Conservation (phyloP, 1,140 invertebrate genomes). For the Drosophila sp. region DNA sequence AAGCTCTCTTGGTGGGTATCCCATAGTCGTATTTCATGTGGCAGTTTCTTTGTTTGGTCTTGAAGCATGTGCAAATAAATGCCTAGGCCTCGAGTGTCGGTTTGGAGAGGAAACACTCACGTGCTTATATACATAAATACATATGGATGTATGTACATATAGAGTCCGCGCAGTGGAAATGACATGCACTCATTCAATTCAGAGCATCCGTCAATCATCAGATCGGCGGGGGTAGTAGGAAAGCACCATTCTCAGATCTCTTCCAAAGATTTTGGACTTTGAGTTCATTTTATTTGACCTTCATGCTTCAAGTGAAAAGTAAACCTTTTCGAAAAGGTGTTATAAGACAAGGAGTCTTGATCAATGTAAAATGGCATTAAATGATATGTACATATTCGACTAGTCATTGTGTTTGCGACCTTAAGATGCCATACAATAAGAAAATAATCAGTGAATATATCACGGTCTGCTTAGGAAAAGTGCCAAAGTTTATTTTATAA, state of each 20-base stretch:
- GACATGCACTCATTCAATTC: constrained; percentile 60
- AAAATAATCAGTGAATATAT: too few species aligned
- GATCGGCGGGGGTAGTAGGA: constrained; percentile 5
- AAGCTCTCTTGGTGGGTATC: background rate
- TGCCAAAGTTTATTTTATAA: too few species aligned
- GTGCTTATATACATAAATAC: constrained; percentile 26
- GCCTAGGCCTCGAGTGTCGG: constrained; percentile 47
- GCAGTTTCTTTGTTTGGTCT: constrained; percentile 27
- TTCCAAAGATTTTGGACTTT: constrained; percentile 16
- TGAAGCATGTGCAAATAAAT: constrained; percentile 46
- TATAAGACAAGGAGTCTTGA: background rate
- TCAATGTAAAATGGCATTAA: constrained; percentile 7
- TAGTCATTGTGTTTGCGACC: too few species aligned
- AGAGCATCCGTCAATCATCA: constrained; percentile 52
- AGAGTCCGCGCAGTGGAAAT: constrained; percentile 27
- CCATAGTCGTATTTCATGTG: background rate
- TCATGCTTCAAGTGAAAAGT: constrained; percentile 31
- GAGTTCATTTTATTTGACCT: constrained; percentile 12
- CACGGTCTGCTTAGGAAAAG: too few species aligned
- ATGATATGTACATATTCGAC: background rate
- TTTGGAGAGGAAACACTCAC: constrained; percentile 44
- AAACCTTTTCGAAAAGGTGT: constrained; percentile 24
- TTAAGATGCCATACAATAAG: too few species aligned
- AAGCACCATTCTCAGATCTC: background rate
- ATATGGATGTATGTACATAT: background rate